phyloP scores from a whole-genome alignment of 2,797 vertebrate genomes.

The Neoniphon sammara region DNA sequence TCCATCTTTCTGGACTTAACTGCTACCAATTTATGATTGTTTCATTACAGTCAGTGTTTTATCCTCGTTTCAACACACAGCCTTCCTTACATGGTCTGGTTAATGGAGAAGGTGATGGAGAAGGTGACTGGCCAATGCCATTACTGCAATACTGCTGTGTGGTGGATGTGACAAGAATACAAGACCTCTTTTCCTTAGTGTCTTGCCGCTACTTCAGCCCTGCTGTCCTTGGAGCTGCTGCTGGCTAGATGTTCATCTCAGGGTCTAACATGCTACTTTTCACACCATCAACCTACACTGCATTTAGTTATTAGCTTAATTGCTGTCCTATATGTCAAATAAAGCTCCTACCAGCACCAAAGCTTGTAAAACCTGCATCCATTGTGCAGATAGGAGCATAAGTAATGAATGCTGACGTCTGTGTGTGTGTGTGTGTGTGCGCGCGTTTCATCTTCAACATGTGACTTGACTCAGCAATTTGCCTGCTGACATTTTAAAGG shows the following conservation, averaged over 20 bases:
- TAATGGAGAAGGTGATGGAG: conserved; percentile 66
- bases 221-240: conserved; percentile 7
- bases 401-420: not conserved
- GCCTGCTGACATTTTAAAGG: conserved; percentile 75
- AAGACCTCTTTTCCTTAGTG: conserved; percentile 8
- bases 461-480: conserved; percentile 66
- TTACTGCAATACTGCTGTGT: conserved; percentile 45
- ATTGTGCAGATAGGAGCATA: not conserved
- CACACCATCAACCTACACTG: not conserved
- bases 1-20: conserved; percentile 78
- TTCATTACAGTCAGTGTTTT: conserved; percentile 71
- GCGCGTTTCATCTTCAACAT: conserved; percentile 53
- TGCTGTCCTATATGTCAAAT: conserved; percentile 1
- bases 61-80: conserved; percentile 56
- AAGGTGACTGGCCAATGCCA: conserved; percentile 59
- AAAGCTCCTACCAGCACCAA: conserved; percentile 16
- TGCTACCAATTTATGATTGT: conserved; percentile 78
- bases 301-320: conserved; percentile 7
- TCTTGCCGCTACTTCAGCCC: not conserved
- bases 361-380: conserved; percentile 1
- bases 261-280: not conserved
- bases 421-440: conserved; percentile 12
- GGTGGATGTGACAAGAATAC: conserved; percentile 31
- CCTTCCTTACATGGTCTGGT: conserved; percentile 55
- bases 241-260: conserved; percentile 7